Conservation (phyloP, 1,140 invertebrate species). For the Ceratina australensis region DNA sequence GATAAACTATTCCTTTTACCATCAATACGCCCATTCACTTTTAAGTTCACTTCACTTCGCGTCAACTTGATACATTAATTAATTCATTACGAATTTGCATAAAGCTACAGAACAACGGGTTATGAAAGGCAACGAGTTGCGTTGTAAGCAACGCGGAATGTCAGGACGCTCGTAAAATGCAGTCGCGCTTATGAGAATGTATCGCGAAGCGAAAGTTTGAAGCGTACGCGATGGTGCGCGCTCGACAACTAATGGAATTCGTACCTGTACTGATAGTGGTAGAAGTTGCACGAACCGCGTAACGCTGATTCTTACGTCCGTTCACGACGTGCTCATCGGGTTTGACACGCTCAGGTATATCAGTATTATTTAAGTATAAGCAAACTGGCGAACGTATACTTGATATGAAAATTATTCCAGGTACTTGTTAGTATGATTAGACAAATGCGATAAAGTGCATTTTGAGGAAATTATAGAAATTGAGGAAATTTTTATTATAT, state of each 20-base stretch:
- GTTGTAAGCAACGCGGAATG: neutral
- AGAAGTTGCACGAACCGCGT: conserved; percentile 8
- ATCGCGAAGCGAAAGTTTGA: conserved; percentile 26
- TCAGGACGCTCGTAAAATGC: neutral
- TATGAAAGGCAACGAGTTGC: too few species aligned
- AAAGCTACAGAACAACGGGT: too few species aligned
- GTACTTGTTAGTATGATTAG: neutral
- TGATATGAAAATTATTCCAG: neutral
- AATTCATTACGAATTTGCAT: too few species aligned
- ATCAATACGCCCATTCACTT: neutral
- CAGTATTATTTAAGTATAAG: neutral
- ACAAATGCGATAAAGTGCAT: neutral
- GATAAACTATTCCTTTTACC: neutral
- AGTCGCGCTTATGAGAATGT: neutral
- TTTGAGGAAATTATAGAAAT: neutral
- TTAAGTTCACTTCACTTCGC: neutral
- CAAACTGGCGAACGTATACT: neutral
- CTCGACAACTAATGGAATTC: conserved; percentile 49
- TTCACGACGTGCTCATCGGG: neutral
- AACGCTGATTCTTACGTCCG: neutral
- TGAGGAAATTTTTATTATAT: neutral
- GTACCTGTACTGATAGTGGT: neutral
- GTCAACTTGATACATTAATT: too few species aligned
- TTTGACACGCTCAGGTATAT: neutral
- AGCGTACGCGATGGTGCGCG: conserved; percentile 37